Percentiles rank a stretch among this genome's conserved stretches.
These are phyloP conservation scores for Clupea harengus DNA, from an alignment of 2,113 vertebrate species.

Conservation along the genomic window DNA sequence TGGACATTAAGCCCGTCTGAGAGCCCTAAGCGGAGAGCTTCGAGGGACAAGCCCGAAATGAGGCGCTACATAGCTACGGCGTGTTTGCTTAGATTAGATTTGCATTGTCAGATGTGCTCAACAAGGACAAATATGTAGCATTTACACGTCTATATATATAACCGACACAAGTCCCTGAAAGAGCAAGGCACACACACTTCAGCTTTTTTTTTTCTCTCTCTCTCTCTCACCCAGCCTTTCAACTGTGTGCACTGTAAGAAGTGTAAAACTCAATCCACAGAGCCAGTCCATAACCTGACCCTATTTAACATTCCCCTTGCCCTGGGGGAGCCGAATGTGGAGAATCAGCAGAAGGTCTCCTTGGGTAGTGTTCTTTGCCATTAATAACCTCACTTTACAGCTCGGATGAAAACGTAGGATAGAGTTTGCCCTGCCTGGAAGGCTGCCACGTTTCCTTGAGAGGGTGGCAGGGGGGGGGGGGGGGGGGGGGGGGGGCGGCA, in stretches of 20 bases:
- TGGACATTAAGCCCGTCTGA: slow-evolving; percentile 22
- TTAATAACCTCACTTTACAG: slow-evolving; percentile 68
- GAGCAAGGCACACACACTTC: slow-evolving; percentile 36
- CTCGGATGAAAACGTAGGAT: slow-evolving; percentile 66
- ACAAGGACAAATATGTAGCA: slow-evolving; percentile 33
- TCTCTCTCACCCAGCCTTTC: slow-evolving; percentile 24
- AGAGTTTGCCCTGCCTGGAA: slow-evolving; percentile 66
- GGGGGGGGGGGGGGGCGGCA: slow-evolving; percentile 45
- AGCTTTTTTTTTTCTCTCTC: neutral
- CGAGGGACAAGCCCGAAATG: slow-evolving; percentile 55
- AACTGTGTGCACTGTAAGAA: slow-evolving; percentile 21
- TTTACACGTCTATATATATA: slow-evolving; percentile 58
- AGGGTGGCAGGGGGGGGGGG: neutral
- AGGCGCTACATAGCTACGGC: slow-evolving; percentile 57
- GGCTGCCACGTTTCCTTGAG: slow-evolving; percentile 59
- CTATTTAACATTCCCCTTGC: slow-evolving; percentile 50
- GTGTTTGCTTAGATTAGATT: slow-evolving; percentile 64
- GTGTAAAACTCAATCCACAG: slow-evolving; percentile 42
- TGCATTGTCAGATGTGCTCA: slow-evolving; percentile 64
- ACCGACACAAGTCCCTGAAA: slow-evolving; percentile 6
- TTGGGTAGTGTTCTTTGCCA: slow-evolving; percentile 61
- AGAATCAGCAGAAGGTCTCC: slow-evolving; percentile 59
- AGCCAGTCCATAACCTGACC: slow-evolving; percentile 30
- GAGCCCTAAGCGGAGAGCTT: slow-evolving; percentile 47
- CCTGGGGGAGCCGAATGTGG: slow-evolving; percentile 43